Evolutionary conservation across 1,140 invertebrate species (phyloP).

Genomic region (Cyclargus thomasi): DNA sequence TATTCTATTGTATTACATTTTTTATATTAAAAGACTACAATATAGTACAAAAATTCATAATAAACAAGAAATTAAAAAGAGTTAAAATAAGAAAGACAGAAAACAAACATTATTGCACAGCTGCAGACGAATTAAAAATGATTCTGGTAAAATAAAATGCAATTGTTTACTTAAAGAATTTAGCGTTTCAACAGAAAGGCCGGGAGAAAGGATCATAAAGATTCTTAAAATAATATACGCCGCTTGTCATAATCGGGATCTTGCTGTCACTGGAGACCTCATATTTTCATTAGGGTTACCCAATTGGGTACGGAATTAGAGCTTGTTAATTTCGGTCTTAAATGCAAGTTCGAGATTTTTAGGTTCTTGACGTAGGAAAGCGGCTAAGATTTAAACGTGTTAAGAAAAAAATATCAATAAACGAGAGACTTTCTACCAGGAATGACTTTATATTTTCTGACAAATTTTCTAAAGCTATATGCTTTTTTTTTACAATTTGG

Average conservation of each 20-base stretch:
- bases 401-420: too few relatives aligned
- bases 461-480: too few relatives aligned
- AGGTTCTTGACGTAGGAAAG: too few relatives aligned
- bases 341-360: too few relatives aligned
- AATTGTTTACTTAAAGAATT: slow-evolving; percentile 5
- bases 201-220: slow-evolving; percentile 33
- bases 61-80: too few relatives aligned
- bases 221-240: slow-evolving; percentile 37
- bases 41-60: too few relatives aligned
- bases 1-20: too few relatives aligned
- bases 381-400: too few relatives aligned
- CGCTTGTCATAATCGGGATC: slow-evolving; percentile 40
- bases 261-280: slow-evolving; percentile 19
- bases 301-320: slow-evolving; percentile 33
- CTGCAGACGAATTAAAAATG: slow-evolving; percentile 6
- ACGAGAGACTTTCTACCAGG: too few relatives aligned
- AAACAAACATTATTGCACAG: neutral
- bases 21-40: too few relatives aligned
- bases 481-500: too few relatives aligned
- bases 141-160: neutral
- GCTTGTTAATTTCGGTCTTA: slow-evolving; percentile 16
- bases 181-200: neutral
- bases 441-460: too few relatives aligned
- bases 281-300: slow-evolving; percentile 28
- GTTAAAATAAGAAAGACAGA: neutral